Base-by-base conservation (phyloP, 2,888 invertebrate species). In the Rotaria magnacalcarata region DNA sequence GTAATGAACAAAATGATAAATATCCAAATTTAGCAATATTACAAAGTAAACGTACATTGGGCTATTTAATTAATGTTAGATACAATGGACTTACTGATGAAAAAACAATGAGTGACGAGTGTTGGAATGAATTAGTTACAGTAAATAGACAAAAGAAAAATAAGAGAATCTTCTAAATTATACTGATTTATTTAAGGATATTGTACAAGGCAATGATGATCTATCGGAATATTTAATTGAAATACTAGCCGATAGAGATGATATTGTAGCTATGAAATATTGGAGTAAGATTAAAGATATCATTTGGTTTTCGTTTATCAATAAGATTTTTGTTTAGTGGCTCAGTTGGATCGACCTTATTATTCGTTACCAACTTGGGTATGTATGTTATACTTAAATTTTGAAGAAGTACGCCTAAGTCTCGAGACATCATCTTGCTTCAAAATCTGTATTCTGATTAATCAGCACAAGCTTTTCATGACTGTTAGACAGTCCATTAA, bases 71-170 rank as follows among this genome's bases (percentile, higher is more conserved):
- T 24, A 47, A 47, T 47, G 14, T 24, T 24, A 80, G 16, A 80
- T 80, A 80, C 34, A 67, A 67, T 67, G 19, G 34, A 7, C 0
- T 67, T 19, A 80, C 14, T 47, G 47, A 47, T 47, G 80, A 80
- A n/a, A 80, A 80, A 80, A 47, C 80, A 14, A 80, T 80, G 80
- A 80, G 80, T 80, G 80, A 80, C n/a, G 80, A 80, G 11, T 80
- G 80, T 14, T 80, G 80, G 80, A 80, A 80, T 80, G 80, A 80
- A 80, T 47, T 80, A 43, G 80, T 80, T 47, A 24, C 11, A 47
- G 80, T 80, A 80, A 80, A n/a, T 47, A 47, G 5, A 21, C 14
- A 75, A 21, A 19, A 43, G 43, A 67, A 27, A 34, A 67, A 50
- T 1, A 47, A 41, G 1, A 11, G 10, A 0, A n/a, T n/a, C 5